Evolutionary conservation across 2,888 invertebrate species (phyloP).

Genomic region (Scaptomyza reducta): DNA sequence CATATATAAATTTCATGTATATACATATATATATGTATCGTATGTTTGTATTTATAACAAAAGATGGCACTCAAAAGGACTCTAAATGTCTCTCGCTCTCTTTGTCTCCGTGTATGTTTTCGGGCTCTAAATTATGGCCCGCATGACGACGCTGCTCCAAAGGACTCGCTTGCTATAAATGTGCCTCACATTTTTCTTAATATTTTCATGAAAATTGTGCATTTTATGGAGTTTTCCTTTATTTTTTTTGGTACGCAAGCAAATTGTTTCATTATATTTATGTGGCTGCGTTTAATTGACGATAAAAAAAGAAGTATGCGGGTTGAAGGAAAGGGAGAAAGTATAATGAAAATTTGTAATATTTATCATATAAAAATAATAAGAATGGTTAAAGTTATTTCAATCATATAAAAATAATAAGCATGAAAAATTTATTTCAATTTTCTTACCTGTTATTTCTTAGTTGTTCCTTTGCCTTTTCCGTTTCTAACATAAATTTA

Average conservation of each 20-base stretch:
- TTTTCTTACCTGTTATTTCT: too few relatives aligned
- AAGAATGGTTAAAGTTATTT: not conserved
- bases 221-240: constrained; percentile 50
- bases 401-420: constrained; percentile 7
- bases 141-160: constrained; percentile 49
- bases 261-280: constrained; percentile 68
- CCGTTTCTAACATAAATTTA: not conserved
- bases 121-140: constrained; percentile 62
- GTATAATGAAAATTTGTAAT: constrained; percentile 55
- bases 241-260: constrained; percentile 28
- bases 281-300: constrained; percentile 69
- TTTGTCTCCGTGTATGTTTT: constrained; percentile 2
- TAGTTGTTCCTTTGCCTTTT: too few relatives aligned
- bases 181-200: constrained; percentile 65
- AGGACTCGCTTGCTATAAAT: constrained; percentile 57
- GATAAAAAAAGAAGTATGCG: constrained; percentile 5
- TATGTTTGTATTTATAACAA: constrained; percentile 68
- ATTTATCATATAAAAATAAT: constrained; percentile 13
- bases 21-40: constrained; percentile 19
- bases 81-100: constrained; percentile 40
- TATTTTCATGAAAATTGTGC: constrained; percentile 72
- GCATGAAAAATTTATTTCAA: not conserved
- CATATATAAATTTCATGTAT: constrained; percentile 15
- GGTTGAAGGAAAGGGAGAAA: constrained; percentile 14
- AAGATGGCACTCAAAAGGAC: constrained; percentile 67